Base-by-base conservation (phyloP, 2,113 vertebrate species). In the Pluvialis apricaria region DNA sequence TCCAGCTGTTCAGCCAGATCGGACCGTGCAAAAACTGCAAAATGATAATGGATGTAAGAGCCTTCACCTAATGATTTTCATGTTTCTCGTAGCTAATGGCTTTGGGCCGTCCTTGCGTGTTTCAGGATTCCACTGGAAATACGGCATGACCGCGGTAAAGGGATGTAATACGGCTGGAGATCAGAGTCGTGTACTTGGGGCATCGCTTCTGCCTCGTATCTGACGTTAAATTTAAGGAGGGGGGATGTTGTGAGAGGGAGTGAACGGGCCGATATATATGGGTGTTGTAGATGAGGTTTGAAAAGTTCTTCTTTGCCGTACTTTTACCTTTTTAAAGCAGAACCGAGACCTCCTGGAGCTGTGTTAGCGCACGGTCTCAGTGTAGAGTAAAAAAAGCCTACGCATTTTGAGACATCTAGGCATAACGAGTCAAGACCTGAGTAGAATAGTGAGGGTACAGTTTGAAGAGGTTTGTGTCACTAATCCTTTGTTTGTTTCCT, bases 21-120 rank as follows among this genome's bases (percentile, higher is more conserved):
- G 99, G 99, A 87, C 99, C 99, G 10, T 99, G 99, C 98, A 99
- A 99, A 98, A 99, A 99, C 98, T 99, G 99, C 98, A 99, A 99
- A 98, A 99, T 99, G 99, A 99, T 99, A 79, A 98, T 99, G 95
- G 99, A 99, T 98, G 99, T 99, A 98, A 99, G 99, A 98, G 77
- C 94, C 92, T 92, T 86, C 92, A 11, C 34, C 70, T 69, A 11
- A 51, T 10, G 25, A 1, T 62, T 55, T 60, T 57, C 18, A 2
- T 13, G 2, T 14, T 72, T 20, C 61, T 61, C 0, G 0, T 11
- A 52, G 24, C 49, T 51, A 13, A 51, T 10, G 62, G 10, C 29
- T 64, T 36, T 25, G 52, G 68, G 32, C 21, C 8, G 0, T 34
- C 4, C 12, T 5, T 1, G 11, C 2, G 9, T 2, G 13, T 11